A percentile compares a stretch with the other conserved stretches of the same genome.
These are phyloP conservation scores for Sprattus sprattus DNA, from an alignment of 2,113 vertebrate species.

Conservation along the genomic window DNA sequence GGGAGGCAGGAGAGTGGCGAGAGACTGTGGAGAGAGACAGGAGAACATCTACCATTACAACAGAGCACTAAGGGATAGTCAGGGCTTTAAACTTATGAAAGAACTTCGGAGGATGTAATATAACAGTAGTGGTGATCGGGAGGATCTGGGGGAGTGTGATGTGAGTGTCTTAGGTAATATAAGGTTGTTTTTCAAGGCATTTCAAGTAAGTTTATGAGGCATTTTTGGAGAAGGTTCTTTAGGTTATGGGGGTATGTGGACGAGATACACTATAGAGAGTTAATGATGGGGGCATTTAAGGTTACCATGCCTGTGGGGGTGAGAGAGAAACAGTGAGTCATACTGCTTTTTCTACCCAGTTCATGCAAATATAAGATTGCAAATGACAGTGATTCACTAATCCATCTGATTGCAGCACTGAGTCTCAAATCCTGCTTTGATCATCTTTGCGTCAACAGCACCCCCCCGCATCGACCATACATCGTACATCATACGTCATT, in stretches of 20 bases:
- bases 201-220: neutral
- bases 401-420: neutral
- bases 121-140: neutral
- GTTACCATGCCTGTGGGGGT: neutral
- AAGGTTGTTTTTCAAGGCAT: neutral
- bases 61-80: neutral
- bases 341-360: neutral
- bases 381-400: neutral
- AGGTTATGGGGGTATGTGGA: neutral
- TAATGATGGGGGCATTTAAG: neutral
- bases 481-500: neutral
- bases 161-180: too few relatives aligned
- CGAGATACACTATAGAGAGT: neutral
- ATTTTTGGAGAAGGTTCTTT: neutral
- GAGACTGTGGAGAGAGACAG: constrained; percentile 18
- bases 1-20: constrained; percentile 27
- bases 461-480: neutral
- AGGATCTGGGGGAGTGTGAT: too few relatives aligned
- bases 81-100: neutral
- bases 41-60: neutral
- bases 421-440: neutral
- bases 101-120: neutral
- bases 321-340: neutral
- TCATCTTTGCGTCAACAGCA: neutral
- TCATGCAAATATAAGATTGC: neutral